These are phyloP conservation scores for Diarsia brunnea DNA, from an alignment of 2,888 invertebrate species.

Conservation along the genomic window DNA sequence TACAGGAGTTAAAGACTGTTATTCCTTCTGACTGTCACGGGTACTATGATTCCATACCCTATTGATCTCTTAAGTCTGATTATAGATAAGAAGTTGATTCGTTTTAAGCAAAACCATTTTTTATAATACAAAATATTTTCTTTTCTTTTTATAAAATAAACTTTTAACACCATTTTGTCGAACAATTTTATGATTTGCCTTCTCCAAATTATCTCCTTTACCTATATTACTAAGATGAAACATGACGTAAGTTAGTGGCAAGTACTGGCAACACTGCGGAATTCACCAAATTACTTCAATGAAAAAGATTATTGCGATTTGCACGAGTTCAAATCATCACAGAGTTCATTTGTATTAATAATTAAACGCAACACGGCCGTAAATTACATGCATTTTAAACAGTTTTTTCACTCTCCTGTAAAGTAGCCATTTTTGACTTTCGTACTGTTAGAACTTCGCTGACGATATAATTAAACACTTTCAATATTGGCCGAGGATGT, in stretches of 20 bases:
- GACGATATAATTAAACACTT: no score
- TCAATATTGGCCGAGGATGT: no score
- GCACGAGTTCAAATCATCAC: constrained; percentile 28
- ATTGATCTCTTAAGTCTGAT: constrained; percentile 35
- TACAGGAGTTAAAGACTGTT: constrained; percentile 36
- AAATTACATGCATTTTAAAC: background rate
- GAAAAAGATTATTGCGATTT: constrained; percentile 19
- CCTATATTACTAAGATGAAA: constrained; percentile 25
- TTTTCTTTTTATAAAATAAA: constrained; percentile 15
- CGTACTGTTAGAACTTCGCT: background rate
- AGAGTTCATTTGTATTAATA: constrained; percentile 7
- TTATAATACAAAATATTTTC: constrained; percentile 3
- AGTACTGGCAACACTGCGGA: constrained; percentile 34
- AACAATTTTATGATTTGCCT: constrained; percentile 20
- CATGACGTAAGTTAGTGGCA: constrained; percentile 37
- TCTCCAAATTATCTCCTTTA: background rate
- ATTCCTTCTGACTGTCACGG: constrained; percentile 38
- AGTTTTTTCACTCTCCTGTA: constrained; percentile 3
- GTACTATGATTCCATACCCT: constrained; percentile 37
- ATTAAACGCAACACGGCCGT: constrained; percentile 7
- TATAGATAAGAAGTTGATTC: constrained; percentile 15
- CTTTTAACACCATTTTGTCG: constrained; percentile 14
- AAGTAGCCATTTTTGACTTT: background rate
- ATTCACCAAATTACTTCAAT: constrained; percentile 23
- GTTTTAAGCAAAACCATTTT: constrained; percentile 20